Evolutionary conservation across 2,113 vertebrate genomes (phyloP), one percentile per base, ranked within the genome.

Genomic region (Chloropsis hardwickii): DNA sequence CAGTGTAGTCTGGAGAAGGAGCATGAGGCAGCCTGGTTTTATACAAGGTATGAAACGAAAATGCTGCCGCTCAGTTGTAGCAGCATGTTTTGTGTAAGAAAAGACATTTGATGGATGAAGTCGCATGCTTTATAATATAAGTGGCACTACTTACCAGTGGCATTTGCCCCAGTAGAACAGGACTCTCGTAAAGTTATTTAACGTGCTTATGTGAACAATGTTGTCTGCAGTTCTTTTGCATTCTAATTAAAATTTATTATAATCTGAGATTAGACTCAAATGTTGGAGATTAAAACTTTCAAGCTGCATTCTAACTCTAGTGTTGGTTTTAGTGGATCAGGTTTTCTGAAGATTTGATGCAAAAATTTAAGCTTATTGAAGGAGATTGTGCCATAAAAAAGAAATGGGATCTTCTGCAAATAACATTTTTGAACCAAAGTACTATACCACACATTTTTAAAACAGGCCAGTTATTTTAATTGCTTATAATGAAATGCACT

Each of bases 11-110:
- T 42, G 33, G 62, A 44, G 35, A 47, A 79, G 54, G 37, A 70
- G 28, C 28, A 13, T 10, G n/a, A 25, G 39, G 14, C 29, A 81
- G 10, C 25, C 53, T 23, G 47, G 6, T 35, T n/a, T 60, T 20
- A 5, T 4, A 3, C 0, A 4, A 18, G 8, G 2, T 33, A 0
- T 6, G 8, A 60, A 6, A 11, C 1, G 1, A 7, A 21, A 76
- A n/a, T 53, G 21, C 39, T 57, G 23, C 3, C 8, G 12, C 53
- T 82, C 42, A 5, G 9, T 25, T 54, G 24, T 31, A 33, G 10
- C 9, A 10, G 11, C 3, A 15, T 33, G 11, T 60, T 42, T 66
- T 40, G 8, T 50, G 3, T 14, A 39, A 84, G 10, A n/a, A 35
- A 44, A 45, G n/a, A 18, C 2, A 1, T 33, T 57, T 64, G 18